Evolutionary conservation across 1,140 invertebrate species (phyloP).

Genomic region (Drusus annulatus): DNA sequence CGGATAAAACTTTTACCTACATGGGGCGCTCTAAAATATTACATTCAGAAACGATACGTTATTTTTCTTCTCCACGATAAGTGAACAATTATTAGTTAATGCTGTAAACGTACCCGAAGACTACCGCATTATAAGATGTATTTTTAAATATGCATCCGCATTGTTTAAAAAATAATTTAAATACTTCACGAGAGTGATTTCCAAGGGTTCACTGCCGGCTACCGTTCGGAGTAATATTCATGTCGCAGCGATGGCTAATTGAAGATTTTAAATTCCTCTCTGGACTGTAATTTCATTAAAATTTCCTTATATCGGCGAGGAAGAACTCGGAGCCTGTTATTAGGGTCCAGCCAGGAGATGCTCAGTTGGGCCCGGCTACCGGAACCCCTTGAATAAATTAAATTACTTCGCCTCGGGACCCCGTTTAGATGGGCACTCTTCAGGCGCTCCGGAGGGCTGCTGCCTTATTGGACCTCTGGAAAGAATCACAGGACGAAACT

Average conservation of each 20-base stretch:
- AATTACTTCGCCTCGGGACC: conserved; percentile 17
- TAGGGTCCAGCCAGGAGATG: neutral
- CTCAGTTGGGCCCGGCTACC: conserved; percentile 15
- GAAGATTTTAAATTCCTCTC: conserved; percentile 43
- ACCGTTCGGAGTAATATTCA: neutral
- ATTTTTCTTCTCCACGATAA: too few species aligned
- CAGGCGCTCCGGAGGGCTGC: conserved; percentile 6
- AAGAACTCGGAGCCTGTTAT: conserved; percentile 31
- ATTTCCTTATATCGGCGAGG: conserved; percentile 33
- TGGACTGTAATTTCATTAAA: conserved; percentile 37
- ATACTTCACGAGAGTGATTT: too few species aligned
- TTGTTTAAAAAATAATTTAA: too few species aligned
- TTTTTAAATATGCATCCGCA: too few species aligned
- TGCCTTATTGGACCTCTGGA: neutral
- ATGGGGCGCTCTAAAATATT: too few species aligned
- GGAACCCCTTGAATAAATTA: conserved; percentile 35
- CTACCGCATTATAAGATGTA: too few species aligned
- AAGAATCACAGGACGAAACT: neutral
- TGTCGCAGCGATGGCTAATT: conserved; percentile 16
- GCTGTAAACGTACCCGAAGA: too few species aligned
- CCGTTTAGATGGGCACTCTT: neutral
- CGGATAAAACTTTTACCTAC: too few species aligned
- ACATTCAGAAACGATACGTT: too few species aligned
- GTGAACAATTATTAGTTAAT: too few species aligned
- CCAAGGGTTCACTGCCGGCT: neutral